These are phyloP conservation scores for Natrix natrix DNA, from an alignment of 2,797 vertebrate genomes.

Conservation along the genomic window DNA sequence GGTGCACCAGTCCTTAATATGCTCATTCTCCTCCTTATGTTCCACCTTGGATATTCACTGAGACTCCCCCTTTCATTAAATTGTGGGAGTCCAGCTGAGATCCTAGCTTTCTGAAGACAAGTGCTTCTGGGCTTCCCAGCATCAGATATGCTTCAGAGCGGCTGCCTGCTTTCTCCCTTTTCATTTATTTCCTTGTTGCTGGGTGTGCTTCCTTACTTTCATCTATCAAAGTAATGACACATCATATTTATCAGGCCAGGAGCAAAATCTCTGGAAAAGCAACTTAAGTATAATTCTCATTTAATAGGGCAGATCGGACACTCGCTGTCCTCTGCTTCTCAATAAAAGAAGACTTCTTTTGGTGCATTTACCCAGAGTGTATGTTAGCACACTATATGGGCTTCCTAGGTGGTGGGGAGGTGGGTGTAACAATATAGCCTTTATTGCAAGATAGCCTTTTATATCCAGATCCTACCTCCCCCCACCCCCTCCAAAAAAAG, in stretches of 20 bases:
- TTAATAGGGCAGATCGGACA: constrained; percentile 42
- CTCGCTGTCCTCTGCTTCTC: not conserved
- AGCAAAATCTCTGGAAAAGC: constrained; percentile 49
- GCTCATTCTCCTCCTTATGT: too few relatives aligned
- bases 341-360: constrained; percentile 51
- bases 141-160: not conserved
- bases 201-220: constrained; percentile 11
- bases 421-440: too few relatives aligned
- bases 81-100: fast-evolving
- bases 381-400: not conserved
- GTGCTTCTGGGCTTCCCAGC: constrained; percentile 20
- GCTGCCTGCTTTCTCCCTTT: not conserved
- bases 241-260: constrained; percentile 51
- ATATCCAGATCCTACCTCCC: not conserved
- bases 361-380: not conserved
- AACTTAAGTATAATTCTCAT: constrained; percentile 46
- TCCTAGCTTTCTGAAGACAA: not conserved
- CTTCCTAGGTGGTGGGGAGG: not conserved
- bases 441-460: not conserved
- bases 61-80: not conserved
- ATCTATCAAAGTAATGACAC: constrained; percentile 54
- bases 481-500: not conserved
- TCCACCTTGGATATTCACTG: not conserved
- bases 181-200: constrained; percentile 39
- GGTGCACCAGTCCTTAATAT: too few relatives aligned